Conservation (phyloP, 2,113 vertebrate species). For the Dermatemys mawii region DNA sequence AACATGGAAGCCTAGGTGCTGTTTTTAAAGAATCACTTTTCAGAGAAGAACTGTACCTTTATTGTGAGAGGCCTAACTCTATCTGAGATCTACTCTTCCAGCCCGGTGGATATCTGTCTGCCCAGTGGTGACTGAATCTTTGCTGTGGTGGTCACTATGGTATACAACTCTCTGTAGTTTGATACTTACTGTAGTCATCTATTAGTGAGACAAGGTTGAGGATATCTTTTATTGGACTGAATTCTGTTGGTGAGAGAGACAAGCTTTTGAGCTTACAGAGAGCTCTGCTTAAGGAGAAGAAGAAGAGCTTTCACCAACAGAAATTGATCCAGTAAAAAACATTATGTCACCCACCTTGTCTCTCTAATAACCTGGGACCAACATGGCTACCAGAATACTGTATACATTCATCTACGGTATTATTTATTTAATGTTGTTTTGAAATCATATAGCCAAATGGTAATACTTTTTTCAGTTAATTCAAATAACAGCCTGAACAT, state of each 20-base stretch:
- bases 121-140: background rate
- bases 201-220: background rate
- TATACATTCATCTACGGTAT: background rate
- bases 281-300: background rate
- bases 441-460: background rate
- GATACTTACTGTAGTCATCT: background rate
- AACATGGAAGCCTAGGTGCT: background rate
- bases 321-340: background rate
- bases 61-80: fast-evolving
- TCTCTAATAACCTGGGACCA: background rate
- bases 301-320: background rate
- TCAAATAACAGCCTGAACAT: background rate
- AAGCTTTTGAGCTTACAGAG: background rate
- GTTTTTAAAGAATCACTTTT: background rate
- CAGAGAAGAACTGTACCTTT: background rate
- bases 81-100: background rate
- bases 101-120: background rate
- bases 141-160: background rate
- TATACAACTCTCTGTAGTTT: background rate
- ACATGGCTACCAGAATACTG: too few species aligned
- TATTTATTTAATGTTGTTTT: background rate
- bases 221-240: background rate
- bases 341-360: background rate
- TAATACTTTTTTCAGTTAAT: background rate
- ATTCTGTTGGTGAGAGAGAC: background rate